Conservation (phyloP, 2,888 invertebrate species). For the Calameuta pallipes region DNA sequence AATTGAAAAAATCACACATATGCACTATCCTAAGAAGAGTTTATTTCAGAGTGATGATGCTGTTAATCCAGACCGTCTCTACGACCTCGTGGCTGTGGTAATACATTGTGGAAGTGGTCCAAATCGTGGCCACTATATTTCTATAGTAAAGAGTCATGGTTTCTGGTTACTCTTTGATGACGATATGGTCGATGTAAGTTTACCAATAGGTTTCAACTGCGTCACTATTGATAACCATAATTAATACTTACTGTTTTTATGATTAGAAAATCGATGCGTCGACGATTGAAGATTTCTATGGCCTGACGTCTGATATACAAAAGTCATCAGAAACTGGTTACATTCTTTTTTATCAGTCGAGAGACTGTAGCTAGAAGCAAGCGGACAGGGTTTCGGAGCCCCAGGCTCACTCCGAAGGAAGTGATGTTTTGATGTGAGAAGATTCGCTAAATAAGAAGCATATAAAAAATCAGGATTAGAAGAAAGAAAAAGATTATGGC, state of each 20-base stretch:
- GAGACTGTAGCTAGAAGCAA: constrained; percentile 73
- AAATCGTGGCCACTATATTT: constrained; percentile 99
- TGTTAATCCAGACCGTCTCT: constrained; percentile 96
- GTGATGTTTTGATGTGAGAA: neutral
- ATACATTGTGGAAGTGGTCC: constrained; percentile 99
- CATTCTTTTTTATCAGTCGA: constrained; percentile 98
- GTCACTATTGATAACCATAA: neutral
- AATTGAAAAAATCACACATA: neutral
- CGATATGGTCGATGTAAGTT: constrained; percentile 98
- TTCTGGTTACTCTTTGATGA: constrained; percentile 99
- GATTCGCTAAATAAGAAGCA: neutral
- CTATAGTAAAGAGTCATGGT: constrained; percentile 99
- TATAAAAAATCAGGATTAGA: neutral
- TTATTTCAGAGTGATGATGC: constrained; percentile 93
- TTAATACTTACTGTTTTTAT: constrained; percentile 53
- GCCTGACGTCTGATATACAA: constrained; percentile 97
- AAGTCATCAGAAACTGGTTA: constrained; percentile 99
- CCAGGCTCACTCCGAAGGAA: neutral
- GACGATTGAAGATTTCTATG: constrained; percentile 99
- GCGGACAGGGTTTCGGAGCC: neutral
- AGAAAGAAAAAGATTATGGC: neutral
- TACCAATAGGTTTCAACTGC: constrained; percentile 2
- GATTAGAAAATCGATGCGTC: constrained; percentile 97
- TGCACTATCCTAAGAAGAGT: constrained; percentile 2
- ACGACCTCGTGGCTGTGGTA: constrained; percentile 98